A percentile compares a stretch with the other conserved stretches of the same genome.
These are phyloP conservation scores for Reticulitermes speratus DNA, from an alignment of 1,140 invertebrate genomes.

Conservation along the genomic window DNA sequence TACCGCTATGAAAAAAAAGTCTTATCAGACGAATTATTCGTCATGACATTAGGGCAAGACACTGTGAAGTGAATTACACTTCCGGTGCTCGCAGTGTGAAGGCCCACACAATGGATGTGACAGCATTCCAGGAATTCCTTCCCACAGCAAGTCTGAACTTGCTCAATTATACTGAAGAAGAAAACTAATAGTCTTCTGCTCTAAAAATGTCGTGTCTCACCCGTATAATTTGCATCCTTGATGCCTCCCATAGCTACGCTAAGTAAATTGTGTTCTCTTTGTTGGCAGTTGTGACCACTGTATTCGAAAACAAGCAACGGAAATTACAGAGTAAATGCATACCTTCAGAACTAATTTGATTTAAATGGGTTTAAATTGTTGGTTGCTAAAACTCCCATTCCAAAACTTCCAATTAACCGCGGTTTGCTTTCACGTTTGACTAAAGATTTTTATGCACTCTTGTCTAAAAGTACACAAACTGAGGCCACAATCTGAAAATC, in stretches of 20 bases:
- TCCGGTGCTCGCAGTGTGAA: background rate
- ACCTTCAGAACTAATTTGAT: background rate
- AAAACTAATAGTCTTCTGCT: background rate
- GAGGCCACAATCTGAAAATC: too few relatives aligned
- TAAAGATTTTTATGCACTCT: too few relatives aligned
- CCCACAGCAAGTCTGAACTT: slow-evolving; percentile 1
- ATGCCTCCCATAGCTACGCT: background rate
- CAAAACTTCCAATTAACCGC: too few relatives aligned
- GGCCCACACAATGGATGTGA: background rate
- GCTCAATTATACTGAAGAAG: background rate
- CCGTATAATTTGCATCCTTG: slow-evolving; percentile 10
- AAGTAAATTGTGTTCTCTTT: slow-evolving; percentile 1
- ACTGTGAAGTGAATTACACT: background rate
- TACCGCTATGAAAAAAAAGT: background rate
- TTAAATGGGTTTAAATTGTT: background rate
- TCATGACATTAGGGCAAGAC: background rate
- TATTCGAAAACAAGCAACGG: background rate
- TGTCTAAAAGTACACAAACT: too few relatives aligned
- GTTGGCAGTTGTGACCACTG: background rate
- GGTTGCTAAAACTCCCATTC: background rate
- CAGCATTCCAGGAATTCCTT: background rate
- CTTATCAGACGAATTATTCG: background rate
- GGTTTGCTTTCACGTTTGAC: too few relatives aligned
- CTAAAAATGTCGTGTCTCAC: background rate
- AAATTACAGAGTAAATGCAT: background rate